Base-by-base conservation (phyloP, 2,797 vertebrate species). In the Morelia viridis region DNA sequence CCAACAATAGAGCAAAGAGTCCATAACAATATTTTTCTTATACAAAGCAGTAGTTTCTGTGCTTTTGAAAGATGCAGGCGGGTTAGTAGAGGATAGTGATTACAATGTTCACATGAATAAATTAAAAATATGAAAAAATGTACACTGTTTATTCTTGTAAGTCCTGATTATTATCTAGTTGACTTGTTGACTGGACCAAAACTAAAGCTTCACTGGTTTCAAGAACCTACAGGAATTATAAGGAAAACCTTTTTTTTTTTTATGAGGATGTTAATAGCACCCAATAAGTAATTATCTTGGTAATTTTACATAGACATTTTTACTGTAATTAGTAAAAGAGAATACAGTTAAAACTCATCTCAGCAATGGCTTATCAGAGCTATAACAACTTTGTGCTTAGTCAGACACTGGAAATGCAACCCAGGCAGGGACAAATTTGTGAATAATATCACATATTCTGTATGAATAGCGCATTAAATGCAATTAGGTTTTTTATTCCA, bases 331-430 rank as follows among this genome's bases (percentile, higher is more conserved):
- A 35, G 22, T 62, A 86, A 35, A 58, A 22, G 56, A 87, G 4
- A 57, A 58, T 58, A 28, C 53, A 46, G 7, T 91, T 91, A 65
- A 92, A 92, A 93, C 90, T 2, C 11, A 15, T 41, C 11, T 13
- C 61, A 64, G 68, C 26, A 56, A 11, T n/a, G 17, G 89, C 17
- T 80, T 90, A 58, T 85, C 76, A 89, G 92, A 12, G 57, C 53
- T 94, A 41, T 10, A 85, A 35, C 50, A 41, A 85, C 87, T 92
- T 71, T 83, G 24, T 87, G 31, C 53, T 92, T 94, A 91, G 91
- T 93, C 93, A 46, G 12, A 94, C 19, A 80, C 19, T 80, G 19
- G 35, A 80, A 80, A 41, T 41, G 35, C 19, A 80, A 41, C 35
- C 35, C 19, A 80, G 71, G 8, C 7, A 80, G 19, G 71, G 41